These are phyloP conservation scores for Samia ricini DNA, from an alignment of 1,140 invertebrate species.

Conservation along the genomic window DNA sequence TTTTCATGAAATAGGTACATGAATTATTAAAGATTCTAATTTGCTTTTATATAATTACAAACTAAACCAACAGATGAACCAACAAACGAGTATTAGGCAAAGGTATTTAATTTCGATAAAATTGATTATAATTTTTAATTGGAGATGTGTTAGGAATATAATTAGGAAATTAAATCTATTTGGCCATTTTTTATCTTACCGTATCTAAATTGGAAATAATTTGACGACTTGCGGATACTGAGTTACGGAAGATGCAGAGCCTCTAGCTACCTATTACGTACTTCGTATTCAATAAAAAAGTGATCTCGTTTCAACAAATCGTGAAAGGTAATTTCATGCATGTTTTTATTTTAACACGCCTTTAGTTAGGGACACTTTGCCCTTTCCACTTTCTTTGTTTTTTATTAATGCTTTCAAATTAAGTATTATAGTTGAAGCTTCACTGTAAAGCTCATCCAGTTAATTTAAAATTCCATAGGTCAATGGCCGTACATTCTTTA, in stretches of 20 bases:
- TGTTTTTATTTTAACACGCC: constrained; percentile 68
- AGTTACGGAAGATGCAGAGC: not conserved
- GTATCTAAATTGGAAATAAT: not conserved
- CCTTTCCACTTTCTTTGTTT: constrained; percentile 63
- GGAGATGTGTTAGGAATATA: not conserved
- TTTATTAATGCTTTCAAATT: constrained; percentile 31
- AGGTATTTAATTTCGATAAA: not conserved
- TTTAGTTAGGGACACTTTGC: constrained; percentile 53
- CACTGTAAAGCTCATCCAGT: constrained; percentile 15
- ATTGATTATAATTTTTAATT: not conserved
- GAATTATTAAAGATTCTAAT: not conserved
- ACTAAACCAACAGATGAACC: not conserved
- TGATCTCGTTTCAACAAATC: constrained; percentile 67
- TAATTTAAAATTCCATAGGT: constrained; percentile 20
- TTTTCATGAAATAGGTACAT: not conserved
- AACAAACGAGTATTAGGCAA: not conserved
- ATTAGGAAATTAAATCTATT: not conserved
- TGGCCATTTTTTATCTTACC: not conserved
- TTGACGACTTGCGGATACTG: not conserved
- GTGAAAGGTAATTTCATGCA: constrained; percentile 74
- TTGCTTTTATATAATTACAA: not conserved
- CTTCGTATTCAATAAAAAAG: constrained; percentile 47
- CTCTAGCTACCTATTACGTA: constrained; percentile 27
- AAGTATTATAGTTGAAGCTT: constrained; percentile 17
- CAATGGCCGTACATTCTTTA: constrained; percentile 17